Conservation (phyloP, 2,888 invertebrate species). For the Punctoribates punctum region DNA sequence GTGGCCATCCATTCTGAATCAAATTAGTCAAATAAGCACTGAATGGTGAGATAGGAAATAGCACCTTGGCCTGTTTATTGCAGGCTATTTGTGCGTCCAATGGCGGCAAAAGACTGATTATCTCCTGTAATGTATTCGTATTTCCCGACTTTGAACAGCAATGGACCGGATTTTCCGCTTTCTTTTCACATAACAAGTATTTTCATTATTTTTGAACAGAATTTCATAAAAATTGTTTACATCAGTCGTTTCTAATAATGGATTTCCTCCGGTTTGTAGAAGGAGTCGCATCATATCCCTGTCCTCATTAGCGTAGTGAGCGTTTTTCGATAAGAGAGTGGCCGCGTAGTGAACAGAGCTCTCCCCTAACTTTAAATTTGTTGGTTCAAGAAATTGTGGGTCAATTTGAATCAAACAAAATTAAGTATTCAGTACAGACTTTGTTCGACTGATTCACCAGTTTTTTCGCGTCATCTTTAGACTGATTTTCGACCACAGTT, state of each 20-base stretch:
- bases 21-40: not conserved
- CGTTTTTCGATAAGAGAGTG: constrained; percentile 76
- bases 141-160: constrained; percentile 92
- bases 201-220: not conserved
- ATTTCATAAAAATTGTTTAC: constrained; percentile 51
- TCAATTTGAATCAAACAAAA: too few relatives aligned
- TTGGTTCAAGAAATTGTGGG: too few relatives aligned
- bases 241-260: constrained; percentile 71
- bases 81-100: constrained; percentile 88
- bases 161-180: constrained; percentile 90
- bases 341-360: constrained; percentile 92
- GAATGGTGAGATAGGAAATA: not conserved
- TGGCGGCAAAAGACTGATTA: constrained; percentile 83
- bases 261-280: constrained; percentile 86
- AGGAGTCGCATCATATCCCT: constrained; percentile 80
- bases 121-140: constrained; percentile 88
- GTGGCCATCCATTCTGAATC: constrained; percentile 75
- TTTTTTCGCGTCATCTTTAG: constrained; percentile 68
- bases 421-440: constrained; percentile 50
- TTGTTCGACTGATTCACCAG: constrained; percentile 84
- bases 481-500: constrained; percentile 56
- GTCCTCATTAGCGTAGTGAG: constrained; percentile 68
- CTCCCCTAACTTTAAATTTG: constrained; percentile 70
- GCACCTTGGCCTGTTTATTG: constrained; percentile 86
- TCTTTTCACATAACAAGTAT: constrained; percentile 55